Evolutionary conservation across 2,888 invertebrate species (phyloP).

Genomic region (Cepaea hortensis): DNA sequence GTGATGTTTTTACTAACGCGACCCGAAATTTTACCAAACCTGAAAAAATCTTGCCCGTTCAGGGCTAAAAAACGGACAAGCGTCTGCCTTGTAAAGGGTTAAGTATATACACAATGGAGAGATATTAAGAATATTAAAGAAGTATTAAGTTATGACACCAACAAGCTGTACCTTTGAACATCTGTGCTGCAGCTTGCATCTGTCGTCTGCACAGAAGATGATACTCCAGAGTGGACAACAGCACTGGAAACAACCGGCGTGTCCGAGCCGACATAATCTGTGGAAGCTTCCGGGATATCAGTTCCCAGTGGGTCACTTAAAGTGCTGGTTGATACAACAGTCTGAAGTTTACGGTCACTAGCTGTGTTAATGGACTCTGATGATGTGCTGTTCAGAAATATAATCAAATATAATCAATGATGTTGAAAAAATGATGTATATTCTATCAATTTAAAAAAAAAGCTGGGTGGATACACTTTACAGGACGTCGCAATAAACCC

Average conservation of each 20-base stretch:
- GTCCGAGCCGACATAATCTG: slow-evolving; percentile 1
- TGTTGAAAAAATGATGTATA: too few species aligned
- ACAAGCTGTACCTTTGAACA: slow-evolving; percentile 18
- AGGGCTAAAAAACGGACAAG: too few species aligned
- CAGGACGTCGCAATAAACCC: too few species aligned
- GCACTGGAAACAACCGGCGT: slow-evolving; percentile 20
- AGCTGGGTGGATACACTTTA: too few species aligned
- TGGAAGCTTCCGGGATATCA: not conserved
- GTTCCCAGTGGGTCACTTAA: slow-evolving; percentile 7
- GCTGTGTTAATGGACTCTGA: not conserved
- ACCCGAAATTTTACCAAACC: too few species aligned
- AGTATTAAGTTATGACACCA: not conserved
- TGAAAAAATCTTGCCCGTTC: too few species aligned
- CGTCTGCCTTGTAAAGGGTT: too few species aligned
- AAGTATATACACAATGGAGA: too few species aligned
- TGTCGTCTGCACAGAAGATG: slow-evolving; percentile 18
- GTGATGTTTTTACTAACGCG: too few species aligned
- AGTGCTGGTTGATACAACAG: not conserved
- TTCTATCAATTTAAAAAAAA: too few species aligned
- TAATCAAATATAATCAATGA: not conserved
- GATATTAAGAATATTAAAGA: too few species aligned
- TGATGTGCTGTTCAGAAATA: not conserved
- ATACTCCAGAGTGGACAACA: slow-evolving; percentile 8
- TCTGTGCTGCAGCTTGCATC: slow-evolving; percentile 7
- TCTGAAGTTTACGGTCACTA: not conserved